phyloP scores from a whole-genome alignment of 1,140 invertebrate species.

The Trichogramma pretiosum region DNA sequence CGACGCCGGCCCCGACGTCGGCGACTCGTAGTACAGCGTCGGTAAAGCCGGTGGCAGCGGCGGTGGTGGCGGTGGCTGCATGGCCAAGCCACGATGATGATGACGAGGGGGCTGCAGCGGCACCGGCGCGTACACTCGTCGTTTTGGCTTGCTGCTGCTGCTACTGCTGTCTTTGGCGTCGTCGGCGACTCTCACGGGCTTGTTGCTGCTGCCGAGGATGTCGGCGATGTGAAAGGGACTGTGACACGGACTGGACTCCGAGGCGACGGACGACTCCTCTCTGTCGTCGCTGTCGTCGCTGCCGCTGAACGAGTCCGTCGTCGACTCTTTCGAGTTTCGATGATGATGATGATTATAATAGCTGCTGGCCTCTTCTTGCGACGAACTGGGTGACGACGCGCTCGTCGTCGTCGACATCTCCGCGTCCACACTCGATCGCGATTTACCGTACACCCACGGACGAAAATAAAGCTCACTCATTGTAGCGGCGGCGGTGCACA shows the following conservation, averaged over 20 bases:
- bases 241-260: background rate
- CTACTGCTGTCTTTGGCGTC: background rate
- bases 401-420: background rate
- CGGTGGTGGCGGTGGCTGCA: background rate
- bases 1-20: background rate
- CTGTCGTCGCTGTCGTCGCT: background rate
- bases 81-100: background rate
- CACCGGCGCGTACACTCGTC: background rate
- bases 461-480: too few relatives aligned
- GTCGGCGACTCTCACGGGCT: background rate
- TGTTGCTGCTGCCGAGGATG: background rate
- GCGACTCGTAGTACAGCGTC: background rate
- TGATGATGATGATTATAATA: too few relatives aligned
- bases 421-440: too few relatives aligned
- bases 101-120: background rate
- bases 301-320: too few relatives aligned
- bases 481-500: too few relatives aligned
- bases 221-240: background rate
- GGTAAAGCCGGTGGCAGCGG: background rate
- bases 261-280: slow-evolving; percentile 5
- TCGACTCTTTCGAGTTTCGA: too few relatives aligned
- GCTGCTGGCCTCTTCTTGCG: too few relatives aligned
- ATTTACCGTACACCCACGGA: too few relatives aligned
- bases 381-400: too few relatives aligned
- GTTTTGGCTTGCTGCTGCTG: background rate